phyloP scores from a whole-genome alignment of 1,140 invertebrate genomes.

The Acromyrmex echinatior region DNA sequence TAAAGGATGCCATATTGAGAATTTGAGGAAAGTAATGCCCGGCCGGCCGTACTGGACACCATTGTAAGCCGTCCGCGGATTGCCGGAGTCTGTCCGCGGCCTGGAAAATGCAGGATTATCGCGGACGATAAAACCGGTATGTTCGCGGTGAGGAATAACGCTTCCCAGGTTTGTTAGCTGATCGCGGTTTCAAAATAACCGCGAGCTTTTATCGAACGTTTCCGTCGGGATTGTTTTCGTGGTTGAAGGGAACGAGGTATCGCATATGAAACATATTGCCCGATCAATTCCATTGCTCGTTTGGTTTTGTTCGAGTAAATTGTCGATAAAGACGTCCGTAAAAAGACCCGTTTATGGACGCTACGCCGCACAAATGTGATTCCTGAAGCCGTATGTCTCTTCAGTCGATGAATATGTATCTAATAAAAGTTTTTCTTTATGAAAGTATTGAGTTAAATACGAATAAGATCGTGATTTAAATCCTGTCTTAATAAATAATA shows the following conservation, averaged over 20 bases:
- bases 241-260: slow-evolving; percentile 57
- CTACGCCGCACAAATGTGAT: slow-evolving; percentile 10
- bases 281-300: slow-evolving; percentile 57
- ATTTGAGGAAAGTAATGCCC: slow-evolving; percentile 74
- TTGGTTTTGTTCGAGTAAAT: slow-evolving; percentile 50
- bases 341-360: slow-evolving; percentile 43
- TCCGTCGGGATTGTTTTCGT: slow-evolving; percentile 65
- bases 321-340: slow-evolving; percentile 60
- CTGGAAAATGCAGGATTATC: slow-evolving; percentile 66
- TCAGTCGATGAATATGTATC: neutral
- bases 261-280: slow-evolving; percentile 63
- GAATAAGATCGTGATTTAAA: neutral
- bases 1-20: slow-evolving; percentile 80
- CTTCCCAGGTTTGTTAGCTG: slow-evolving; percentile 65
- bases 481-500: neutral
- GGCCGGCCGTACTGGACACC: slow-evolving; percentile 22
- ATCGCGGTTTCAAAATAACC: slow-evolving; percentile 73
- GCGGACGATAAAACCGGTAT: slow-evolving; percentile 70
- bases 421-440: neutral
- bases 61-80: slow-evolving; percentile 59
- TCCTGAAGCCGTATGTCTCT: neutral
- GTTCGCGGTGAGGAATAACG: slow-evolving; percentile 60
- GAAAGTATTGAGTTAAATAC: neutral
- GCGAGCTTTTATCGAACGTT: slow-evolving; percentile 67
- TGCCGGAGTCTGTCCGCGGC: slow-evolving; percentile 14